Percentiles rank a stretch among this genome's conserved stretches.
Conservation (phyloP, 2,888 invertebrate genomes). For the Agriopis leucophaearia region DNA sequence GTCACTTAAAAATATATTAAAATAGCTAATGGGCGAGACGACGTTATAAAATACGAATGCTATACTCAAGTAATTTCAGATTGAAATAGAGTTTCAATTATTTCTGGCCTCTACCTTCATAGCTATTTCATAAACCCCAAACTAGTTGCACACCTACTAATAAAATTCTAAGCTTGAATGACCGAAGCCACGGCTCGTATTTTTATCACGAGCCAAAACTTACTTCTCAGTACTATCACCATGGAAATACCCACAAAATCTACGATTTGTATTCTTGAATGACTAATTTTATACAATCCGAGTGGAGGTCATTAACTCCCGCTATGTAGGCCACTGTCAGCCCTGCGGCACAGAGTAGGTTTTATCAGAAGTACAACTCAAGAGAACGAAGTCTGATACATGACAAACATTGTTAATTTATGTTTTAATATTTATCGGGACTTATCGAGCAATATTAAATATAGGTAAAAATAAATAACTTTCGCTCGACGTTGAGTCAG, state of each 20-base stretch:
- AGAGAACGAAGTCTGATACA: not conserved
- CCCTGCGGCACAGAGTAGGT: conserved; percentile 48
- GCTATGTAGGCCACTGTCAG: conserved; percentile 67
- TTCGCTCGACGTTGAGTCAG: too few species aligned
- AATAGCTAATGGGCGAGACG: too few species aligned
- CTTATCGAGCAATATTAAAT: too few species aligned
- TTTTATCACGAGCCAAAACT: conserved; percentile 9
- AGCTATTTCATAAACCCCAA: not conserved
- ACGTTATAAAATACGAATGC: too few species aligned
- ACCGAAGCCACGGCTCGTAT: too few species aligned
- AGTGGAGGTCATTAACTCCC: conserved; percentile 72
- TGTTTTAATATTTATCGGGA: too few species aligned
- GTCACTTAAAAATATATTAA: not conserved
- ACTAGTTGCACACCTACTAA: not conserved
- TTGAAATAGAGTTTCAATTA: too few species aligned
- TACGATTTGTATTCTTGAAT: conserved; percentile 62
- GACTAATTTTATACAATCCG: conserved; percentile 62
- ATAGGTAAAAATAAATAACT: too few species aligned
- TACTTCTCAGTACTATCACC: conserved; percentile 15
- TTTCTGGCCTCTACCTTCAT: not conserved
- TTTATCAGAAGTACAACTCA: not conserved
- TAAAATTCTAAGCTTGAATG: not conserved
- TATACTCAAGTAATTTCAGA: too few species aligned
- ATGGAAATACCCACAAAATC: conserved; percentile 45
- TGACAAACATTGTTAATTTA: not conserved